These are phyloP conservation scores for Microhierax caerulescens DNA, from an alignment of 2,797 vertebrate species.

Conservation along the genomic window DNA sequence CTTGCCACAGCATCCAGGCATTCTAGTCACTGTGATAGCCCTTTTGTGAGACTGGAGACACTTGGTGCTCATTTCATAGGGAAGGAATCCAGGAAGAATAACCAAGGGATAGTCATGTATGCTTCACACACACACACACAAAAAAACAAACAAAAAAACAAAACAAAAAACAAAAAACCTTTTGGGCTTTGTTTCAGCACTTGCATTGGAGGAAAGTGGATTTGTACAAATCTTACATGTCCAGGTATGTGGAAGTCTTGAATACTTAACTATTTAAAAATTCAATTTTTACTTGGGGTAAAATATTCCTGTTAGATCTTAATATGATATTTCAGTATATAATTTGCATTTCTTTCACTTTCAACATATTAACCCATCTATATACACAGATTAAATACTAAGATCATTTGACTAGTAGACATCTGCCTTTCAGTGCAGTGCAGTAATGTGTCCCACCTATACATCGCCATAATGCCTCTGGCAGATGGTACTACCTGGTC, in stretches of 20 bases:
- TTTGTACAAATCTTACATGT: slow-evolving; percentile 89
- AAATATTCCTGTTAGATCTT: neutral
- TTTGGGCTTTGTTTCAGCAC: slow-evolving; percentile 80
- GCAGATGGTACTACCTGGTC: neutral
- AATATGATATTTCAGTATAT: neutral
- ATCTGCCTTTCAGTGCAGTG: neutral
- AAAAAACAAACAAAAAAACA: too few relatives aligned
- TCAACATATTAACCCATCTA: neutral
- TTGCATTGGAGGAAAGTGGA: slow-evolving; percentile 88
- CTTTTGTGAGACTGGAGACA: neutral
- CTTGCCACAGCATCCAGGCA: neutral
- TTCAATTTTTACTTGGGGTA: neutral
- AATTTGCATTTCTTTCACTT: neutral
- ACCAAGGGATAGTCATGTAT: neutral
- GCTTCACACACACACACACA: neutral
- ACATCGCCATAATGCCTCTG: neutral
- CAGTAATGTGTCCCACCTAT: neutral
- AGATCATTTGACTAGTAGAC: neutral
- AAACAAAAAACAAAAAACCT: neutral
- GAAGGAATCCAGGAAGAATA: neutral
- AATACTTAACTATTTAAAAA: neutral
- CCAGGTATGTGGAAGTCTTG: slow-evolving; percentile 78
- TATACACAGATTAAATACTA: neutral
- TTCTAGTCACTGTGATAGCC: neutral
- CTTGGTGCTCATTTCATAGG: neutral